These are phyloP conservation scores for Lepus europaeus DNA, from an alignment of 2,113 vertebrate genomes.

Conservation along the genomic window DNA sequence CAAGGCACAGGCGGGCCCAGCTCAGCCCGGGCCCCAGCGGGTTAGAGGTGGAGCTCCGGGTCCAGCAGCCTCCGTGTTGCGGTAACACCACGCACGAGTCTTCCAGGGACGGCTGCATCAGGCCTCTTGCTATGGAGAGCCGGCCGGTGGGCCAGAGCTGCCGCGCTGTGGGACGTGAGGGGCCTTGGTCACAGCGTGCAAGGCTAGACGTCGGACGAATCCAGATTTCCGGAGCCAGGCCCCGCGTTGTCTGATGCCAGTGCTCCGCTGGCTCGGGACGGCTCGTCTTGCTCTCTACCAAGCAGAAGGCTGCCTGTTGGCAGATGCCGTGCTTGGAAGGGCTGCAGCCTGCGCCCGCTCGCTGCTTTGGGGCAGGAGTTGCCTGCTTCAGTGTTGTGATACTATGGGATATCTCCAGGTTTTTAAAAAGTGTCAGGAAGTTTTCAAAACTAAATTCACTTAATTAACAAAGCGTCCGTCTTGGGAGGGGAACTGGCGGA, in stretches of 20 bases:
- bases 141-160: background rate
- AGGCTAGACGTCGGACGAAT: background rate
- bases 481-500: background rate
- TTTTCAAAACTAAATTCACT: conserved; percentile 9
- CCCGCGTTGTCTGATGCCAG: no score
- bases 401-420: background rate
- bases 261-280: no score
- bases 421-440: background rate
- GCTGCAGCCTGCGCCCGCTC: background rate
- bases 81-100: rapidly evolving
- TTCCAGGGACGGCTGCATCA: background rate
- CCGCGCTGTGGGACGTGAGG: background rate
- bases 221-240: background rate
- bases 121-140: background rate
- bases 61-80: background rate
- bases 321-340: background rate
- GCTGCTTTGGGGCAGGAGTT: background rate
- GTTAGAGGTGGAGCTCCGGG: background rate
- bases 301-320: background rate
- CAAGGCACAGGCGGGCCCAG: background rate
- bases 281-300: background rate
- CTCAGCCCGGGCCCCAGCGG: background rate
- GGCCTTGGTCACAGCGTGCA: background rate
- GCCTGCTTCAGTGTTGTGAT: background rate
- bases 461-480: background rate